phyloP scores from a whole-genome alignment of 2,113 vertebrate species.

The Crypturellus undulatus region DNA sequence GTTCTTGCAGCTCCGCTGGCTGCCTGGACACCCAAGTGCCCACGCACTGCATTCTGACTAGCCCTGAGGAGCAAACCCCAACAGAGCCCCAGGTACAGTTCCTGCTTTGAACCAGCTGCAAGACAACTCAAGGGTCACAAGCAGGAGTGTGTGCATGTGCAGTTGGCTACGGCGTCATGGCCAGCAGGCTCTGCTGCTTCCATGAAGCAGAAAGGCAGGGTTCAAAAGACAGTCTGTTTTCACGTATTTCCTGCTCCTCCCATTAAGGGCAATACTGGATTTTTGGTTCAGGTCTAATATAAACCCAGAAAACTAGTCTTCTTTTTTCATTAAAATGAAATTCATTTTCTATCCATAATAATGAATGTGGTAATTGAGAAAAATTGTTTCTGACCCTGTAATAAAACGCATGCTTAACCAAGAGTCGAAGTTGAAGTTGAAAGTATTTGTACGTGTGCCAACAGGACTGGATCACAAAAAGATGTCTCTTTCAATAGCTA shows the following conservation, averaged over 20 bases:
- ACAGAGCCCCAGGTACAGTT: background rate
- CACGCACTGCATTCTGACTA: background rate
- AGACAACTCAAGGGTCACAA: background rate
- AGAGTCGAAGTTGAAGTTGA: background rate
- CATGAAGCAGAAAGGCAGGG: background rate
- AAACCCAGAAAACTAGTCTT: background rate
- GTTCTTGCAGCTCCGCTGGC: background rate
- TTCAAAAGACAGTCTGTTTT: background rate
- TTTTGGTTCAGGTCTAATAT: conserved; percentile 18
- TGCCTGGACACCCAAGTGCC: background rate
- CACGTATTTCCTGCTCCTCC: background rate
- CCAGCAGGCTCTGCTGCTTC: background rate
- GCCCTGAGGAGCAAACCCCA: background rate
- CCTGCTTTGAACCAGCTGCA: background rate
- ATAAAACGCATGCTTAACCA: background rate
- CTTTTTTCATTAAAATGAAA: background rate
- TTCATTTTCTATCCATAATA: background rate
- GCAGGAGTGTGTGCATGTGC: background rate
- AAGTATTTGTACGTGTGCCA: background rate
- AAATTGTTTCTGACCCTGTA: background rate
- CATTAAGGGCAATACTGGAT: background rate
- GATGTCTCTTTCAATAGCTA: background rate
- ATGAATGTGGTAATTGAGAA: background rate
- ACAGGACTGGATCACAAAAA: background rate
- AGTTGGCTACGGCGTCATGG: background rate